A percentile compares a stretch with the other conserved stretches of the same genome.
Evolutionary conservation across 2,888 invertebrate genomes (phyloP).

Genomic region (Ashinkailepas kermadecensis): DNA sequence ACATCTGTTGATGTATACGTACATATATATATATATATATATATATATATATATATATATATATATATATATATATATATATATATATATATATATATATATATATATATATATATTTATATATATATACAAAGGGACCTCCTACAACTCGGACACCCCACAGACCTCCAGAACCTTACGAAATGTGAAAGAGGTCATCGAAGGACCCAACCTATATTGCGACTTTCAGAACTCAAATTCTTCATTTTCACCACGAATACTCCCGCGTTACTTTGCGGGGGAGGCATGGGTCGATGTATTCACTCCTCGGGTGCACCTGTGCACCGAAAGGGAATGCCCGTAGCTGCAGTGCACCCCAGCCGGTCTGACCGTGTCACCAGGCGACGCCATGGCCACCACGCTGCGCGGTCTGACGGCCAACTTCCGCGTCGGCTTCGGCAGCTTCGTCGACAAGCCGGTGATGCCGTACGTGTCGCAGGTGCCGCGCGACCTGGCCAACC

Average conservation of each 20-base stretch:
- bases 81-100: conserved; percentile 25
- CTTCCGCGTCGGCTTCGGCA: conserved; percentile 27
- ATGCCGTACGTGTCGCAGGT: conserved; percentile 23
- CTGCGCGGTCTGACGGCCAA: conserved; percentile 8
- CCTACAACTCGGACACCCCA: no score
- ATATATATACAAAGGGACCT: background rate
- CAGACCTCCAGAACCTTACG: no score
- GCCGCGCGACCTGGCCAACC: background rate
- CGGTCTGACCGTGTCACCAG: background rate
- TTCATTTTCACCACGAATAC: no score
- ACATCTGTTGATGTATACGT: background rate
- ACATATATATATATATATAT: conserved; percentile 16
- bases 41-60: conserved; percentile 24
- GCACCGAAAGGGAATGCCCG: no score
- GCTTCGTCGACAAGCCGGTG: conserved; percentile 27
- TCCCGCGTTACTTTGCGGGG: no score
- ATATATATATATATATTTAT: conserved; percentile 26
- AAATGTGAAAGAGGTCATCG: no score
- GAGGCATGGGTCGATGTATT: no score
- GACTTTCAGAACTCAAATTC: no score
- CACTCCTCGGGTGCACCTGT: no score
- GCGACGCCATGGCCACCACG: background rate
- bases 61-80: conserved; percentile 26
- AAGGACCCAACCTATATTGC: no score
- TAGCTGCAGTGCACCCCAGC: no score